Evolutionary conservation across 2,888 invertebrate species (phyloP).

Genomic region (Drosophila siamana): DNA sequence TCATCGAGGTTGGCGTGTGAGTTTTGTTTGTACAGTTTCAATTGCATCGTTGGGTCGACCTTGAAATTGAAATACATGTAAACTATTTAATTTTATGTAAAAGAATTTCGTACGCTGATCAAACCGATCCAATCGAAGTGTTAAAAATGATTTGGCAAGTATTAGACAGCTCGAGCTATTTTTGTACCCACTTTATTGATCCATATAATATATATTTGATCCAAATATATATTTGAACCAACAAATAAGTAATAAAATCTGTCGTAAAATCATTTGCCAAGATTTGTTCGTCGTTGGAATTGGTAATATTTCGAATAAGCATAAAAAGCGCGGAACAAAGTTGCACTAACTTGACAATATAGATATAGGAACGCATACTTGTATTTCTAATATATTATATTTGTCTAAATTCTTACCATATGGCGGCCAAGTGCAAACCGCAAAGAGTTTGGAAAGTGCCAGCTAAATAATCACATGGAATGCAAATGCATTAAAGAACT

Average conservation of each 20-base stretch:
- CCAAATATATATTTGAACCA: neutral
- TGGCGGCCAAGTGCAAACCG: neutral
- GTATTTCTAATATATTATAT: neutral
- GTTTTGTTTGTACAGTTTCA: conserved; percentile 20
- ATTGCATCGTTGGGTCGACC: conserved; percentile 21
- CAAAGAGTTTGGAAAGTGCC: neutral
- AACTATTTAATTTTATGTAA: neutral
- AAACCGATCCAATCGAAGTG: neutral
- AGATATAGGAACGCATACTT: neutral
- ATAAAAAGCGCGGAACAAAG: conserved; percentile 10
- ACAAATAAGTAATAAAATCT: neutral
- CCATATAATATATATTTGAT: neutral
- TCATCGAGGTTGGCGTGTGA: conserved; percentile 28
- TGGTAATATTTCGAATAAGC: neutral
- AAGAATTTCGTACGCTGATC: neutral
- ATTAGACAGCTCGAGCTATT: neutral
- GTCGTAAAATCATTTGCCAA: conserved; percentile 18
- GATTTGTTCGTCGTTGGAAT: neutral
- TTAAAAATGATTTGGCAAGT: neutral
- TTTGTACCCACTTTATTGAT: neutral
- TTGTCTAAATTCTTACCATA: neutral
- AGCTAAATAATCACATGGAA: conserved; percentile 4
- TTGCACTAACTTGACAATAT: conserved; percentile 5
- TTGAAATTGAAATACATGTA: conserved; percentile 12
- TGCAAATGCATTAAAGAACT: neutral